Conservation (phyloP, 1,140 invertebrate genomes). For the Rhyzopertha dominica region DNA sequence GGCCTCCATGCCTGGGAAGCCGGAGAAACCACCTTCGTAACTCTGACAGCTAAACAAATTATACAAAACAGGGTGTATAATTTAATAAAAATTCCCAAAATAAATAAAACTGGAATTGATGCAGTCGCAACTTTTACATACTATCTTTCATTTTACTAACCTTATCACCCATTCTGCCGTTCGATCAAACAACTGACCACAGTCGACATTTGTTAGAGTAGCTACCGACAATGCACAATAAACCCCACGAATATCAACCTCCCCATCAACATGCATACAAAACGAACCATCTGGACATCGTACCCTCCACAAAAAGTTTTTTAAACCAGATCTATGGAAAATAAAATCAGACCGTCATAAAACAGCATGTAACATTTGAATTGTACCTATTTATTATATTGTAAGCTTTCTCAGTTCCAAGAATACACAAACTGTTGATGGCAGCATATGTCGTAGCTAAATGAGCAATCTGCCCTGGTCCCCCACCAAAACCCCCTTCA, state of each 20-base stretch:
- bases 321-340: conserved; percentile 7
- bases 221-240: conserved; percentile 93
- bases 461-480: conserved; percentile 86
- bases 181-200: conserved; percentile 71
- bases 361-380: background rate
- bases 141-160: conserved; percentile 35
- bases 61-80: no score
- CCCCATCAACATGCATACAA: conserved; percentile 87
- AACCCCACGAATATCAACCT: conserved; percentile 89
- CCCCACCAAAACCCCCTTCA: conserved; percentile 89
- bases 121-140: background rate
- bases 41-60: conserved; percentile 77
- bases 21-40: conserved; percentile 97
- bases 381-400: conserved; percentile 76
- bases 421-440: conserved; percentile 83
- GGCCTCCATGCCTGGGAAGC: conserved; percentile 91
- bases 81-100: conserved; percentile 3
- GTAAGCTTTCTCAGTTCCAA: conserved; percentile 84
- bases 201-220: conserved; percentile 73
- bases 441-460: conserved; percentile 96
- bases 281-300: conserved; percentile 84
- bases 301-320: conserved; percentile 73
- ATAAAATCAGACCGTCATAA: background rate
- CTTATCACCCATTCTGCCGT: conserved; percentile 86
- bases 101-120: conserved; percentile 9